phyloP scores from a whole-genome alignment of 1,140 invertebrate genomes.

The Dolichoris vasculosae region DNA sequence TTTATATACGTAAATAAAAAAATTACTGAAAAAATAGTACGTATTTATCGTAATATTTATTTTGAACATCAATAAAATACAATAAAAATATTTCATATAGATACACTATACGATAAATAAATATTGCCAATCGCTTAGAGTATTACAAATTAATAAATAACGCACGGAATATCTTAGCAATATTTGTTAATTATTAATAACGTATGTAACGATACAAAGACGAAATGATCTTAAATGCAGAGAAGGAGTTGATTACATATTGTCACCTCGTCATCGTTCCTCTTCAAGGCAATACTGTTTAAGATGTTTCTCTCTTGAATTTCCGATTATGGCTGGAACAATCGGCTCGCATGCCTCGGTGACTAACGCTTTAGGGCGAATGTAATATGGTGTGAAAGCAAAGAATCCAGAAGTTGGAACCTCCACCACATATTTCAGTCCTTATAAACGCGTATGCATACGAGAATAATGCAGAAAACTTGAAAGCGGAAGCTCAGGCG shows the following conservation, averaged over 20 bases:
- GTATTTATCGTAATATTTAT: too few relatives aligned
- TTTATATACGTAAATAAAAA: too few relatives aligned
- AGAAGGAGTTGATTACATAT: neutral
- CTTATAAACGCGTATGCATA: neutral
- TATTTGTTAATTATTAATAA: neutral
- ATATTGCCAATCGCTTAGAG: too few relatives aligned
- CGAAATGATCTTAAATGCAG: neutral
- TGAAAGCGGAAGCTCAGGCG: neutral
- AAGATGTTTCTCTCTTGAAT: neutral
- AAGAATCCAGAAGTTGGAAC: neutral
- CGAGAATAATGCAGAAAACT: neutral
- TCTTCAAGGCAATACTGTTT: neutral
- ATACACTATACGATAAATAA: too few relatives aligned
- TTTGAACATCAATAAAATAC: too few relatives aligned
- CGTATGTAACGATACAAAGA: neutral
- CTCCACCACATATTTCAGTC: neutral
- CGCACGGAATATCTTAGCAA: too few relatives aligned
- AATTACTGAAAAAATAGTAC: too few relatives aligned
- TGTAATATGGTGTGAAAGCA: neutral
- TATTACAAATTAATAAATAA: neutral
- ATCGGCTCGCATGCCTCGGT: neutral
- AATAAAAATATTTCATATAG: too few relatives aligned
- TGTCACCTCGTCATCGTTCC: too few relatives aligned
- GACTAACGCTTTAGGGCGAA: neutral
- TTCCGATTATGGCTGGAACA: neutral